phyloP scores from a whole-genome alignment of 1,140 invertebrate genomes.

The Diprion similis region DNA sequence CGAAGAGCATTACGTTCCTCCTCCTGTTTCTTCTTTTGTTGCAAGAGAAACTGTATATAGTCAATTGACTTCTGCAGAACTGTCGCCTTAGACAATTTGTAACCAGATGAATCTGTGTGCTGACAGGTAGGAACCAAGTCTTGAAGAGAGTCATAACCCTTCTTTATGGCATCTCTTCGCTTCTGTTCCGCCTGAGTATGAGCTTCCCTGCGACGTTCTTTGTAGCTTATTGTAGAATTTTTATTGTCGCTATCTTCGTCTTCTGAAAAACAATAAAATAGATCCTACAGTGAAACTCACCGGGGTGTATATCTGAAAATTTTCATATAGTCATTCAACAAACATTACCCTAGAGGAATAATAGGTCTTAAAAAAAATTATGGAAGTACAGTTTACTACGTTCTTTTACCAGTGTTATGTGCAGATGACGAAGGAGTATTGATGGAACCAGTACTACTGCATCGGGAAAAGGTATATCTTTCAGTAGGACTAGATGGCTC shows the following conservation, averaged over 20 bases:
- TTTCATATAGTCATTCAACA: slow-evolving; percentile 22
- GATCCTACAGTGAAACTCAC: slow-evolving; percentile 31
- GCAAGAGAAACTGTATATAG: slow-evolving; percentile 88
- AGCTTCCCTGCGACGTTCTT: slow-evolving; percentile 91
- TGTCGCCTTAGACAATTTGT: slow-evolving; percentile 96
- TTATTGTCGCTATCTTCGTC: slow-evolving; percentile 91
- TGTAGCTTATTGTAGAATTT: slow-evolving; percentile 83
- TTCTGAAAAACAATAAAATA: slow-evolving; percentile 64
- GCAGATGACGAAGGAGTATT: slow-evolving; percentile 85
- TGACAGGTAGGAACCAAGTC: slow-evolving; percentile 93
- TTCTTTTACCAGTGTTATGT: slow-evolving; percentile 78
- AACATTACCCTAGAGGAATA: neutral
- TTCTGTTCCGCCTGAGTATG: slow-evolving; percentile 98
- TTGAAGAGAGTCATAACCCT: slow-evolving; percentile 91
- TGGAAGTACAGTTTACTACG: slow-evolving; percentile 17
- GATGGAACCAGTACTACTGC: slow-evolving; percentile 83
- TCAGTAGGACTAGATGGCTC: slow-evolving; percentile 74
- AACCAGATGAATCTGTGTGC: slow-evolving; percentile 80
- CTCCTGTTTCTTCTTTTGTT: slow-evolving; percentile 93
- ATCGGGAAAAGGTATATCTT: slow-evolving; percentile 75
- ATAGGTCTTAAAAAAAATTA: slow-evolving; percentile 16
- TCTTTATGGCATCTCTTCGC: slow-evolving; percentile 94
- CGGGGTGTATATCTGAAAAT: slow-evolving; percentile 31
- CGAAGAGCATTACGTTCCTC: slow-evolving; percentile 90
- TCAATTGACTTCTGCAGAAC: slow-evolving; percentile 93